phyloP scores from a whole-genome alignment of 1,140 invertebrate genomes.

The Theocolax elegans region DNA sequence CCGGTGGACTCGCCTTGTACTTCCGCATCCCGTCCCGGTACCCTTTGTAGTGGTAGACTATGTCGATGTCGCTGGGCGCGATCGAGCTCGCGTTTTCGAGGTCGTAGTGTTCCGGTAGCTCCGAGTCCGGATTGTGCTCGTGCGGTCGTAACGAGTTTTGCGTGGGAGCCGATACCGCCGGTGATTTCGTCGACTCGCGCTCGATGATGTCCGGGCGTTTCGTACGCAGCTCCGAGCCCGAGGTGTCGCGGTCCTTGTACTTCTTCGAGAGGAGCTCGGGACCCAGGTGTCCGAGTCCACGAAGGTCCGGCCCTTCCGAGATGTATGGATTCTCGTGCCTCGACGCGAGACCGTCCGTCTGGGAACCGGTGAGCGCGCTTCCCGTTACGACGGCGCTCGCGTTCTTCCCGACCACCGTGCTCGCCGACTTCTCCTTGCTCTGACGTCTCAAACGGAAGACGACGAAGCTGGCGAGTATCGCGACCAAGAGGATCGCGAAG shows the following conservation, averaged over 20 bases:
- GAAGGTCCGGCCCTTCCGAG: constrained; percentile 60
- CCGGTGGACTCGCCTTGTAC: constrained; percentile 84
- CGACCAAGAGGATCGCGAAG: constrained; percentile 88
- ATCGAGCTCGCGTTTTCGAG: constrained; percentile 97
- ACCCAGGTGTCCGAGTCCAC: constrained; percentile 77
- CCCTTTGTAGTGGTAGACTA: constrained; percentile 96
- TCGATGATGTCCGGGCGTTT: constrained; percentile 94
- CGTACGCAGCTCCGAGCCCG: constrained; percentile 72
- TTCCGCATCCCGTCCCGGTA: constrained; percentile 87
- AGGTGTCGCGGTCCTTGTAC: constrained; percentile 85
- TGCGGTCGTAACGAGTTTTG: constrained; percentile 75
- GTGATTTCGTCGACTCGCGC: constrained; percentile 85
- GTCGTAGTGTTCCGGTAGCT: constrained; percentile 95
- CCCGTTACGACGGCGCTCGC: constrained; percentile 61
- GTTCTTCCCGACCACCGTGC: constrained; percentile 58
- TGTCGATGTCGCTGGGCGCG: constrained; percentile 96
- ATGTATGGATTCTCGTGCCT: constrained; percentile 66
- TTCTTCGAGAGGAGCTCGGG: constrained; percentile 86
- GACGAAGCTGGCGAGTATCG: constrained; percentile 88
- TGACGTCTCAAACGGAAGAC: constrained; percentile 88
- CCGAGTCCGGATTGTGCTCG: constrained; percentile 76
- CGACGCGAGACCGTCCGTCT: constrained; percentile 58
- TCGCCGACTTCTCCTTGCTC: constrained; percentile 80
- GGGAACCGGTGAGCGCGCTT: constrained; percentile 47
- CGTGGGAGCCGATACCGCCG: constrained; percentile 73